Evolutionary conservation across 2,888 invertebrate species (phyloP).

Genomic region (Athripsodes cinereus): DNA sequence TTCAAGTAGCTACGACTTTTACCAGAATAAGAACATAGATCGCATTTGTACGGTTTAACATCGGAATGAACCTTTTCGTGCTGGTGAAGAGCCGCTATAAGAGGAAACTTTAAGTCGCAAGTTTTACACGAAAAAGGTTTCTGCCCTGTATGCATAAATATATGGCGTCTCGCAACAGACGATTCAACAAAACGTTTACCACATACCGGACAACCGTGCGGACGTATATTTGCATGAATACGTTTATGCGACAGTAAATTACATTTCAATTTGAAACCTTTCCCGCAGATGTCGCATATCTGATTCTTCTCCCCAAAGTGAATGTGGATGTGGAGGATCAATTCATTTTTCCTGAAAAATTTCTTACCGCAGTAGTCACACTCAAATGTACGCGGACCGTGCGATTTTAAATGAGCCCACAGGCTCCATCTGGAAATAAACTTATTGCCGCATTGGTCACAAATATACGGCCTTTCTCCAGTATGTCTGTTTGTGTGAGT

Average conservation of each 20-base stretch:
- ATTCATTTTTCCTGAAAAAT: not conserved
- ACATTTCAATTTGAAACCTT: not conserved
- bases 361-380: conserved; percentile 1
- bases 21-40: not conserved
- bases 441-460: not conserved
- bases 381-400: not conserved
- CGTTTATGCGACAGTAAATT: conserved; percentile 1
- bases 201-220: not conserved
- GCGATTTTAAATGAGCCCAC: not conserved
- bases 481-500: not conserved
- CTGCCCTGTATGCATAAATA: conserved; percentile 6
- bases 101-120: conserved; percentile 1
- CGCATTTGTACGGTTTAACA: not conserved
- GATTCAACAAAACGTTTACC: conserved; percentile 2
- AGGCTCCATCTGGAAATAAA: not conserved
- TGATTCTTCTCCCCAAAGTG: not conserved
- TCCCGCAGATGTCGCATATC: not conserved
- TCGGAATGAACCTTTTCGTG: conserved; percentile 4
- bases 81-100: not conserved
- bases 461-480: not conserved
- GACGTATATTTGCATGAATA: not conserved
- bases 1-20: not conserved
- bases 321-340: not conserved
- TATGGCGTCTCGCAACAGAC: not conserved
- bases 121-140: conserved; percentile 6